Conservation (phyloP, 2,113 vertebrate species). For the Pangasianodon gigas region DNA sequence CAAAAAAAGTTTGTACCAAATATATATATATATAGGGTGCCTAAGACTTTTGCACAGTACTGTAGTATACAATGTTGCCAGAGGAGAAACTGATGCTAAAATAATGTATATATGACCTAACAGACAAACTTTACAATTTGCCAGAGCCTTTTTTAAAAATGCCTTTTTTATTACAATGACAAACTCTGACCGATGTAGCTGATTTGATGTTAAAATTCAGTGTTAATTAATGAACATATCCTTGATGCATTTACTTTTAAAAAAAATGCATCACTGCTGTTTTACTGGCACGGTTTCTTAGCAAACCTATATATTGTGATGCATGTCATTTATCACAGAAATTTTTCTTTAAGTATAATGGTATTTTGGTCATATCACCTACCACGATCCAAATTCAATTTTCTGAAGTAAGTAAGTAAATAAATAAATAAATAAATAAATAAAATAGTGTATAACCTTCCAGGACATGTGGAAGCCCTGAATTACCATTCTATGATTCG, state of each 20-base stretch:
- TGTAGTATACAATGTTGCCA: neutral
- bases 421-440: neutral
- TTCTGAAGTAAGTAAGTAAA: too few species aligned
- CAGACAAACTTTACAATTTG: neutral
- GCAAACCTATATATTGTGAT: neutral
- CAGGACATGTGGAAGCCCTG: neutral
- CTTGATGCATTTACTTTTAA: neutral
- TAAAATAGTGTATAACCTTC: neutral
- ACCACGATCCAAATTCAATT: neutral
- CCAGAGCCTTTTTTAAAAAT: neutral
- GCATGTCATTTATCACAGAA: neutral
- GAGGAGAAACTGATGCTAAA: too few species aligned
- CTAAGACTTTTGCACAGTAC: too few species aligned
- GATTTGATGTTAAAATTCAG: neutral
- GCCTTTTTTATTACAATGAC: neutral
- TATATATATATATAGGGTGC: too few species aligned
- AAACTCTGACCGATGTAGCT: neutral
- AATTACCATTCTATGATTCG: conserved; percentile 86
- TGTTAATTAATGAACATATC: neutral
- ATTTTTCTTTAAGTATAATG: neutral
- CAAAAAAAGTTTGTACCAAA: too few species aligned
- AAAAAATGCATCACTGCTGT: neutral
- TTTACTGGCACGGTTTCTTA: too few species aligned
- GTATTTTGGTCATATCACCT: neutral
- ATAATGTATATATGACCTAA: neutral